Conservation (phyloP, 1,140 invertebrate genomes). For the Scaptomyza montana region DNA sequence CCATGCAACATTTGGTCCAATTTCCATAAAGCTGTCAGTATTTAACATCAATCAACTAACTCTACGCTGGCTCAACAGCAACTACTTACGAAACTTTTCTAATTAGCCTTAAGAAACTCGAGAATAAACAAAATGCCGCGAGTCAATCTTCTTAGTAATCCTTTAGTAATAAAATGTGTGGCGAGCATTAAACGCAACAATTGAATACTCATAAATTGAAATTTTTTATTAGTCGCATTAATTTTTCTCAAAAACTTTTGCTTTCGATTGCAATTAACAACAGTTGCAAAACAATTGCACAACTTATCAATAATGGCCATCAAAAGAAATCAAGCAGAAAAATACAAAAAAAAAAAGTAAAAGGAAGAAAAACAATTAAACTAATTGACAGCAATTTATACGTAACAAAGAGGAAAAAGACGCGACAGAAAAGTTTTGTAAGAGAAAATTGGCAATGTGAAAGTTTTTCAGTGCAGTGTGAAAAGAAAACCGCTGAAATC, state of each 20-base stretch:
- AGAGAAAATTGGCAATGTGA: constrained; percentile 64
- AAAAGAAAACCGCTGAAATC: constrained; percentile 63
- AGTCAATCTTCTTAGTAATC: neutral
- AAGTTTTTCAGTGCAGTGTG: constrained; percentile 52
- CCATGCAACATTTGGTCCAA: neutral
- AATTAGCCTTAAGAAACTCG: constrained; percentile 30
- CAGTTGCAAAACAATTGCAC: constrained; percentile 56
- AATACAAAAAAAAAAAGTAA: constrained; percentile 34
- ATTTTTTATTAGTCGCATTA: constrained; percentile 1
- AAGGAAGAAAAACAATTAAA: constrained; percentile 69
- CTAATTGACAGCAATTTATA: constrained; percentile 80
- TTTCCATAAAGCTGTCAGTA: constrained; percentile 11
- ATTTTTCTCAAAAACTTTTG: constrained; percentile 23
- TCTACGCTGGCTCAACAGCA: neutral
- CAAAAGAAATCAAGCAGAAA: constrained; percentile 37
- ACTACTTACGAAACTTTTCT: constrained; percentile 39
- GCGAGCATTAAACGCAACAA: neutral
- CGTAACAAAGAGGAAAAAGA: constrained; percentile 51
- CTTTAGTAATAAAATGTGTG: no score
- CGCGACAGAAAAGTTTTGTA: constrained; percentile 50
- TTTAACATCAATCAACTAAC: constrained; percentile 38
- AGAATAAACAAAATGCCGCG: neutral
- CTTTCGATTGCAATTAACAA: constrained; percentile 47
- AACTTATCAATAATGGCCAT: constrained; percentile 70
- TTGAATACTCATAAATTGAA: neutral